Evolutionary conservation across 2,797 vertebrate genomes (phyloP).

Genomic region (Crossoptilon crossoptilon): DNA sequence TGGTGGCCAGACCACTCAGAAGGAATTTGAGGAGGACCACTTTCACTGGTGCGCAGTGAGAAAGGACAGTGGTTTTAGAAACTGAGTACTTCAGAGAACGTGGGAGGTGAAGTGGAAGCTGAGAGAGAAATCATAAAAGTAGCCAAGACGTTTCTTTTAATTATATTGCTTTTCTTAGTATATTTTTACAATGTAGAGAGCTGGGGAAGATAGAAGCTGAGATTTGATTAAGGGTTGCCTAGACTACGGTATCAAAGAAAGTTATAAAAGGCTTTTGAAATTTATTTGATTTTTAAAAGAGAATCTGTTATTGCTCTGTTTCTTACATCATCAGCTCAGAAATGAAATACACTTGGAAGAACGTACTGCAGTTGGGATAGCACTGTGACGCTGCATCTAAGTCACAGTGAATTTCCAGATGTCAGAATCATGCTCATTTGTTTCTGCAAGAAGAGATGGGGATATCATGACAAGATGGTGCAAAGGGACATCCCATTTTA

Average conservation of each 20-base stretch:
- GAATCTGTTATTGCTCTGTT: constrained; percentile 1
- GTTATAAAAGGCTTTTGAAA: constrained; percentile 16
- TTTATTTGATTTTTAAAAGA: constrained; percentile 25
- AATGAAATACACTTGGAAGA: constrained; percentile 19
- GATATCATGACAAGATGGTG: neutral
- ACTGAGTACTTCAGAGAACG: neutral
- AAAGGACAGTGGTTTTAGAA: neutral
- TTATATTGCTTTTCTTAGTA: neutral
- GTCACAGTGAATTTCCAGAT: neutral
- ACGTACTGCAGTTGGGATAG: neutral
- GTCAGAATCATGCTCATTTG: neutral
- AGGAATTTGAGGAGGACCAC: neutral
- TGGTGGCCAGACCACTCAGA: neutral
- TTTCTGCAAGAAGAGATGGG: neutral
- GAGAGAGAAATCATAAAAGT: neutral
- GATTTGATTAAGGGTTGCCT: constrained; percentile 26
- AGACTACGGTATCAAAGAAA: constrained; percentile 1
- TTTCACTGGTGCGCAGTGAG: neutral
- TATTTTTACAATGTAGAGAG: neutral
- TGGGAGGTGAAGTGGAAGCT: neutral
- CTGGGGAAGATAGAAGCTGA: constrained; percentile 5
- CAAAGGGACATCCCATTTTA: fast-evolving
- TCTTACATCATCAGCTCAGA: neutral
- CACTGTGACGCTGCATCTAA: neutral
- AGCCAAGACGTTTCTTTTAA: constrained; percentile 28